Base-by-base conservation (phyloP, 2,888 invertebrate species). In the Sarcophaga variegata region DNA sequence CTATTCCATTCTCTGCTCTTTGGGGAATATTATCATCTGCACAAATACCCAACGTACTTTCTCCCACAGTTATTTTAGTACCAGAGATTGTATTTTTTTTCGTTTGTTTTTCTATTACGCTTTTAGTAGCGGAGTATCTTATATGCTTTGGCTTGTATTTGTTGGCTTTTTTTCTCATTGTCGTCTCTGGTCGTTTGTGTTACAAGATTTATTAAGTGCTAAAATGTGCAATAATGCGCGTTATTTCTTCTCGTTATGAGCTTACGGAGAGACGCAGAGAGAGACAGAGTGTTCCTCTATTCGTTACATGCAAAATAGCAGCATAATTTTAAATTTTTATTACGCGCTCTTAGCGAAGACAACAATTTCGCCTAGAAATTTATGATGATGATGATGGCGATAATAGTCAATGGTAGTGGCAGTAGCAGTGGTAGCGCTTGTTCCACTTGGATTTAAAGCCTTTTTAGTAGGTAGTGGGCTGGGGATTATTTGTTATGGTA, bases 171-270 rank as follows among this genome's bases (percentile, higher is more conserved):
- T 74, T 54, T 27, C 49, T 54, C 17, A 66, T 66, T 60, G 63
- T 62, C 59, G 20, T 62, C 2, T 70, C 81, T 80, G 12, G 54
- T 54, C 54, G 66, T 27, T 70, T 63, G 20, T 79, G 78, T 72
- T 88, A 86, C 88, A 86, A 88, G 88, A 88, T 88, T 88, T 88
- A 88, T 88, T 88, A 88, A 88, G 88, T 88, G 88, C 88, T 88
- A 88, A 88, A 88, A 88, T 88, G 88, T 88, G 88, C 88, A 88
- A 86, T 88, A 88, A 88, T 85, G 86, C 87, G 87, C 87, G 86
- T 81, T 86, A 86, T 86, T 83, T 75, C 76, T 76, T 54, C 71
- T 81, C 76, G 81, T 84, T 84, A 84, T 17, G 49, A 76, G 63
- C 49, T 62, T 76, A 76, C 76, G 22, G 22, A 22, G 22, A 22